phyloP scores from a whole-genome alignment of 2,888 invertebrate species.

The Dolichopus griseipennis region DNA sequence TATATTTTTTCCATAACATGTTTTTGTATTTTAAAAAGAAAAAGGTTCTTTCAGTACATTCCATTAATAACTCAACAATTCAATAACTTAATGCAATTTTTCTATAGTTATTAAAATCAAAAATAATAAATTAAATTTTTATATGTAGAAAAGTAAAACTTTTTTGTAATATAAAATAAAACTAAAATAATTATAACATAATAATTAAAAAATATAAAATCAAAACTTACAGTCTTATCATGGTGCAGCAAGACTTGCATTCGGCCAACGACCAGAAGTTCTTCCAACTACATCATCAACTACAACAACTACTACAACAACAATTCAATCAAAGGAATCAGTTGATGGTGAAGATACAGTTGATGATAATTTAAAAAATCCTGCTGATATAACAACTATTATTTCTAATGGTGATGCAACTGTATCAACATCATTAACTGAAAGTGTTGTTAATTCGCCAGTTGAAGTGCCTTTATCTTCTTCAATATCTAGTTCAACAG shows the following conservation, averaged over 20 bases:
- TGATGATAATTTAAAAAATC: neutral
- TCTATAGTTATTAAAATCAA: too few species aligned
- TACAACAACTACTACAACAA: conserved; percentile 22
- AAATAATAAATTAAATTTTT: too few species aligned
- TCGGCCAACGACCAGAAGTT: conserved; percentile 47
- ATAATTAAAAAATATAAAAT: conserved; percentile 10
- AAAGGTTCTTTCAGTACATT: too few species aligned
- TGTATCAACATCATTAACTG: conserved; percentile 10
- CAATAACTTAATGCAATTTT: too few species aligned
- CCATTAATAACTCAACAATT: too few species aligned
- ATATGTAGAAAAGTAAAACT: too few species aligned
- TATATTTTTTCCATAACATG: too few species aligned
- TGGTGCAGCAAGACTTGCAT: conserved; percentile 51
- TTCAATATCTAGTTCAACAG: neutral
- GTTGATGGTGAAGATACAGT: neutral
- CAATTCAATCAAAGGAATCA: neutral
- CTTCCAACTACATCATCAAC: conserved; percentile 35
- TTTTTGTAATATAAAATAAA: too few species aligned
- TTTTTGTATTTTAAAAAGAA: too few species aligned
- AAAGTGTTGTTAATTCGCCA: conserved; percentile 7
- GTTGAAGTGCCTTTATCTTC: neutral
- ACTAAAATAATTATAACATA: conserved; percentile 14
- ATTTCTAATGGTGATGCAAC: neutral
- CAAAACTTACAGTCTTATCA: conserved; percentile 48
- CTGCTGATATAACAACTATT: neutral